phyloP scores from a whole-genome alignment of 2,113 vertebrate genomes.

The Bucco capensis region DNA sequence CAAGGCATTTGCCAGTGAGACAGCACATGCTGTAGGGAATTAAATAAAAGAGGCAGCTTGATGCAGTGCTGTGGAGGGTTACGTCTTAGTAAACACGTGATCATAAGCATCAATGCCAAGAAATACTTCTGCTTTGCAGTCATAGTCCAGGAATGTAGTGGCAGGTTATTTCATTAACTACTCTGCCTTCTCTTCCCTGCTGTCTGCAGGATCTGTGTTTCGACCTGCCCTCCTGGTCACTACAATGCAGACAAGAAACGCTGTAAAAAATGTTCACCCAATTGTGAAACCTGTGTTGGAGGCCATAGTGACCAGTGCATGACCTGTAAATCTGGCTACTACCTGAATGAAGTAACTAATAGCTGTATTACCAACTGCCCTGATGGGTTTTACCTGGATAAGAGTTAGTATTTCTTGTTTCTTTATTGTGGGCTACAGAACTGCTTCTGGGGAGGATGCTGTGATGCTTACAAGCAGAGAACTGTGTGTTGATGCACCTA shows the following conservation, averaged over 20 bases:
- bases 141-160: slow-evolving; percentile 10
- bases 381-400: slow-evolving; percentile 87
- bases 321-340: slow-evolving; percentile 88
- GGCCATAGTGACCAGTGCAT: slow-evolving; percentile 91
- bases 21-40: neutral
- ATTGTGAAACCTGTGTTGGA: slow-evolving; percentile 91
- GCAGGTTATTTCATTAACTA: slow-evolving; percentile 33
- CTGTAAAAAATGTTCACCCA: slow-evolving; percentile 92
- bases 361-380: slow-evolving; percentile 85
- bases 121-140: slow-evolving; percentile 41
- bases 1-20: neutral
- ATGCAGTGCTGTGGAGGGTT: neutral
- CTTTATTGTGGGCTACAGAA: neutral
- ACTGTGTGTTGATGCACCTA: neutral
- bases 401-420: slow-evolving; percentile 74
- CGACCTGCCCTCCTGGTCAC: slow-evolving; percentile 91
- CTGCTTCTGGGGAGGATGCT: neutral
- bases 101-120: neutral
- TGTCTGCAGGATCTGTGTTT: slow-evolving; percentile 87
- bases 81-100: neutral
- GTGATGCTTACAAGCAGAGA: neutral
- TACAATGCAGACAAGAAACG: slow-evolving; percentile 93
- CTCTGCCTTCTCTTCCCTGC: slow-evolving; percentile 34
- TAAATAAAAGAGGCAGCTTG: neutral
- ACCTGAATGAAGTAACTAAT: slow-evolving; percentile 88